Conservation (phyloP, 2,888 invertebrate genomes). For the Acanthoscelides obtectus region DNA sequence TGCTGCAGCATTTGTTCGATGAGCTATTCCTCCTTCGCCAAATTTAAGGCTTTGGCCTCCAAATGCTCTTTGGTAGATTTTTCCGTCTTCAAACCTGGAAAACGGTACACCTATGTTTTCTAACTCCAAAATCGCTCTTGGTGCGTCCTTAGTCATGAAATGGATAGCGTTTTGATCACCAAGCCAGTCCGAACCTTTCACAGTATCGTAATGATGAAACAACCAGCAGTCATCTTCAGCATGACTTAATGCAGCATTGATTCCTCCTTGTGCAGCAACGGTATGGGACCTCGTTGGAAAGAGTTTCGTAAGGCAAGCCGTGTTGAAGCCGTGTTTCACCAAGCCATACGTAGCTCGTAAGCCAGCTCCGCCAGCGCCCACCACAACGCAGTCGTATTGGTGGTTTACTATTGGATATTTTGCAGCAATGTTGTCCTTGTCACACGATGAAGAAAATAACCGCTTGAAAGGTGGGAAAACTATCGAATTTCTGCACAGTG, state of each 20-base stretch:
- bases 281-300: conserved; percentile 76
- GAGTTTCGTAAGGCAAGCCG: conserved; percentile 69
- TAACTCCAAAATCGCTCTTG: conserved; percentile 58
- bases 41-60: conserved; percentile 65
- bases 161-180: conserved; percentile 73
- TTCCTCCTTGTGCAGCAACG: conserved; percentile 73
- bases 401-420: conserved; percentile 52
- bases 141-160: conserved; percentile 66
- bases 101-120: conserved; percentile 64
- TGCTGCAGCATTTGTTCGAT: conserved; percentile 61
- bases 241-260: conserved; percentile 74
- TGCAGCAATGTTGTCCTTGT: too few relatives aligned
- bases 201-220: conserved; percentile 73
- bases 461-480: too few relatives aligned
- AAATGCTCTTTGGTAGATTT: conserved; percentile 69
- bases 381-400: conserved; percentile 66
- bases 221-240: conserved; percentile 72
- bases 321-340: conserved; percentile 66
- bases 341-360: conserved; percentile 69
- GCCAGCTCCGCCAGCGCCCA: conserved; percentile 75
- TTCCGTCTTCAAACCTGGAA: conserved; percentile 62
- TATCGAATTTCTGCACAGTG: too few relatives aligned
- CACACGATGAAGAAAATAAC: too few relatives aligned
- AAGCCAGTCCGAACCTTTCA: conserved; percentile 74
- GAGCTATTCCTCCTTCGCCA: conserved; percentile 64